Conservation (phyloP, 2,113 vertebrate species). For the Prunella himalayana region DNA sequence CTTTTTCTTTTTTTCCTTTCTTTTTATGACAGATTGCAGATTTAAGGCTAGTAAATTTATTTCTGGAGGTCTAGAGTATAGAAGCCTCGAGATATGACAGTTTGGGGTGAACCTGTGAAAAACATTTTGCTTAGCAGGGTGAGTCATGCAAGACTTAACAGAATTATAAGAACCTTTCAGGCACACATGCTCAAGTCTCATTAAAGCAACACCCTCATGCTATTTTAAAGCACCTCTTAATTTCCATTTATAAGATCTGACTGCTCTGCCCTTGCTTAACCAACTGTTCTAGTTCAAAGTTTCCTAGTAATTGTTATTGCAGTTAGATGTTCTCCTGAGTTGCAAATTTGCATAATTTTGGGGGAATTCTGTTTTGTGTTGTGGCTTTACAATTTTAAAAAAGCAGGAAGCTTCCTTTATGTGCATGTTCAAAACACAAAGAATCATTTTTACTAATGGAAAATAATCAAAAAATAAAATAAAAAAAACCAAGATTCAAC, state of each 20-base stretch:
- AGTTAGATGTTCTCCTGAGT: background rate
- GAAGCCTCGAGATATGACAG: background rate
- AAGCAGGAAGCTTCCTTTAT: background rate
- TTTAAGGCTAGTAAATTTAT: background rate
- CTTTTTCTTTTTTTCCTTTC: background rate
- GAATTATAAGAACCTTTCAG: background rate
- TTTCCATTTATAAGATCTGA: background rate
- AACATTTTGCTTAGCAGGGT: background rate
- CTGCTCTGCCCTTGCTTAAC: background rate
- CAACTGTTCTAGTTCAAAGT: background rate
- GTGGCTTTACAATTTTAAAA: background rate
- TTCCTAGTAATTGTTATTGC: background rate
- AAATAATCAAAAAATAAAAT: background rate
- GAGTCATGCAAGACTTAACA: background rate
- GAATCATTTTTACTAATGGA: background rate
- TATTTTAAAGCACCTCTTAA: background rate
- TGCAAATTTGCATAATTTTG: background rate
- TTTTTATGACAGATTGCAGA: background rate
- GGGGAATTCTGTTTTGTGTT: background rate
- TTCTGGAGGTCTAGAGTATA: background rate
- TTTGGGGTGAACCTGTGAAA: background rate
- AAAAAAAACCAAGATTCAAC: background rate
- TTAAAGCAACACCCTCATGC: background rate
- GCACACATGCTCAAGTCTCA: background rate
- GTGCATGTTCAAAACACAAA: background rate